Evolutionary conservation across 37 sponge, comb jelly and placozoan species (phyloP).

Genomic region (Geodia barretti): DNA sequence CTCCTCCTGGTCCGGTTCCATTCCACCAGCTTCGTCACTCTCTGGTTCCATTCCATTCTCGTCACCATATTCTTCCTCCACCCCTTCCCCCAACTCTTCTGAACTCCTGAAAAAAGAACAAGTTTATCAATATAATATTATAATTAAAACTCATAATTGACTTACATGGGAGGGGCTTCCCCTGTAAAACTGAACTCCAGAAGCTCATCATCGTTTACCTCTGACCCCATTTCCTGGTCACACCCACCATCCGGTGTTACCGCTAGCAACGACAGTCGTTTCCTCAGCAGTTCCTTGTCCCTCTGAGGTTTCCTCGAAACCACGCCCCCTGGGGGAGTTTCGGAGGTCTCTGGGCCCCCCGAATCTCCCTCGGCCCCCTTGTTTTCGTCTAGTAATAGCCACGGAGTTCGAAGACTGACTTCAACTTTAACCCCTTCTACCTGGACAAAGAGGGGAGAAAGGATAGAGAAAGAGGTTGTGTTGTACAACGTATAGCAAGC

Average conservation of each 20-base stretch:
- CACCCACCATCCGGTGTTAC: neutral
- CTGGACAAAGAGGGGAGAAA: neutral
- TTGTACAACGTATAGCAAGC: no score
- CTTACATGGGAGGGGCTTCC: neutral
- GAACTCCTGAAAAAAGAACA: no score
- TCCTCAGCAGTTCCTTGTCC: neutral
- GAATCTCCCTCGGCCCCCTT: neutral
- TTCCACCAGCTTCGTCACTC: neutral
- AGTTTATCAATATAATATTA: no score
- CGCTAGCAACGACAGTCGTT: neutral
- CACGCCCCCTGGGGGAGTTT: neutral
- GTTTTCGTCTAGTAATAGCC: slow-evolving; percentile 11
- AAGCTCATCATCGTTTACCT: neutral
- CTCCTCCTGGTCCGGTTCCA: neutral
- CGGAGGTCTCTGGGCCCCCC: neutral
- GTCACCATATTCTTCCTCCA: neutral
- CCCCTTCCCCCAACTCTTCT: no score
- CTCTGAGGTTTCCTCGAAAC: neutral
- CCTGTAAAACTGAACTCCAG: slow-evolving; percentile 4
- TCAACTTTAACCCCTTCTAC: slow-evolving; percentile 21
- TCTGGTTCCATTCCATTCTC: neutral
- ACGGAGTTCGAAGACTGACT: slow-evolving; percentile 19
- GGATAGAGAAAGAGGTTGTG: slow-evolving; percentile 1
- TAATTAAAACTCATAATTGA: no score
- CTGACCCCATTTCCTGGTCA: neutral